Percentiles rank a stretch among this genome's conserved stretches.
phyloP scores from a whole-genome alignment of 2,797 vertebrate genomes.

The Glossophaga mutica region DNA sequence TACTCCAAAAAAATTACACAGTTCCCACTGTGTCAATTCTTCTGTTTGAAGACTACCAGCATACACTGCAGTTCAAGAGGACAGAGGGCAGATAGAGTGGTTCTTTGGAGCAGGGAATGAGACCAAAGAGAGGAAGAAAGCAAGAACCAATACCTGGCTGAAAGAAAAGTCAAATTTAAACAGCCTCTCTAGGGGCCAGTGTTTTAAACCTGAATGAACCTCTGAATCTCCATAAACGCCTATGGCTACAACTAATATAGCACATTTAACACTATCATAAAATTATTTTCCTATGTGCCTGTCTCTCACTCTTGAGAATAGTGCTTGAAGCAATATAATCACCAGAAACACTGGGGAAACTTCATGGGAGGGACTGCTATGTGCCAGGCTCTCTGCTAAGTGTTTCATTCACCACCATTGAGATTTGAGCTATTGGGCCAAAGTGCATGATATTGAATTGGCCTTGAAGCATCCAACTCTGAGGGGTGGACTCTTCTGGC shows the following conservation, averaged over 20 bases:
- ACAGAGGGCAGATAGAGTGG: background rate
- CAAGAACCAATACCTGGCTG: background rate
- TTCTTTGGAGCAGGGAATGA: background rate
- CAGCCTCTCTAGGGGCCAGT: background rate
- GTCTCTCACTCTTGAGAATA: background rate
- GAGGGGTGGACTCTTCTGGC: background rate
- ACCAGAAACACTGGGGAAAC: background rate
- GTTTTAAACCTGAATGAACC: background rate
- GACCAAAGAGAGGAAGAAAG: background rate
- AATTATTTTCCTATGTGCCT: background rate
- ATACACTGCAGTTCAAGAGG: background rate
- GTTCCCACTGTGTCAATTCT: background rate
- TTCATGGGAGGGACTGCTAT: background rate
- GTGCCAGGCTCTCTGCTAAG: background rate
- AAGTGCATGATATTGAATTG: background rate
- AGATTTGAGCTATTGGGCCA: background rate
- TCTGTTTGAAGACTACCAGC: background rate
- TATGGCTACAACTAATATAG: background rate
- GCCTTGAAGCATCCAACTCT: background rate
- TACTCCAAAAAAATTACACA: background rate
- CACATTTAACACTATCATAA: too few species aligned
- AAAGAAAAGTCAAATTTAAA: background rate
- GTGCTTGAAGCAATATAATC: background rate
- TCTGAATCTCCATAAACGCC: background rate
- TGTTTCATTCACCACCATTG: rapidly evolving